These are phyloP conservation scores for Heliothis virescens DNA, from an alignment of 1,140 invertebrate genomes.

Conservation along the genomic window DNA sequence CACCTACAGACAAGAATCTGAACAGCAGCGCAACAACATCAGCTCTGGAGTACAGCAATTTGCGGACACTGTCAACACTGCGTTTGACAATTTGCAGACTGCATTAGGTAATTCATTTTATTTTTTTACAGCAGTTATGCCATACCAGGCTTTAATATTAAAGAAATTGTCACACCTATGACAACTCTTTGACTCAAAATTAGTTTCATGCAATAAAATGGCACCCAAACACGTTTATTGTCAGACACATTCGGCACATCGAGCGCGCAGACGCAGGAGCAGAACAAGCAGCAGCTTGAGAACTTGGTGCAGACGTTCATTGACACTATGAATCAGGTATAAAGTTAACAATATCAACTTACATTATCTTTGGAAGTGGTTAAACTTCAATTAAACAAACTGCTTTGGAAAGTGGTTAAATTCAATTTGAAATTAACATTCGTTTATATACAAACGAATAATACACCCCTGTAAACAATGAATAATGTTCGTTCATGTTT, in stretches of 20 bases:
- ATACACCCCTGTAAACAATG: too few species aligned
- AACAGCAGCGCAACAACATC: conserved; percentile 59
- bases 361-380: too few species aligned
- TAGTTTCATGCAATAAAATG: too few species aligned
- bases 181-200: too few species aligned
- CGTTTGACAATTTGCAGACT: conserved; percentile 54
- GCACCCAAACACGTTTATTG: too few species aligned
- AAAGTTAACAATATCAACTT: too few species aligned
- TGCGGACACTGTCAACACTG: conserved; percentile 48
- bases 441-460: too few species aligned
- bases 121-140: neutral
- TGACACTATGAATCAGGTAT: conserved; percentile 63
- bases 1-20: conserved; percentile 72
- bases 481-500: too few species aligned
- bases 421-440: too few species aligned
- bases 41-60: conserved; percentile 51
- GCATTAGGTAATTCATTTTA: conserved; percentile 48
- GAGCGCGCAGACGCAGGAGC: conserved; percentile 54
- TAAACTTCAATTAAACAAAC: too few species aligned
- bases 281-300: conserved; percentile 64
- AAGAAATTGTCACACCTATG: too few species aligned
- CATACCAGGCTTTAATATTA: neutral
- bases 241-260: conserved; percentile 65
- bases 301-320: conserved; percentile 58
- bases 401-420: too few species aligned